Base-by-base conservation (phyloP, 2,888 invertebrate genomes). In the Escarpia spicata region DNA sequence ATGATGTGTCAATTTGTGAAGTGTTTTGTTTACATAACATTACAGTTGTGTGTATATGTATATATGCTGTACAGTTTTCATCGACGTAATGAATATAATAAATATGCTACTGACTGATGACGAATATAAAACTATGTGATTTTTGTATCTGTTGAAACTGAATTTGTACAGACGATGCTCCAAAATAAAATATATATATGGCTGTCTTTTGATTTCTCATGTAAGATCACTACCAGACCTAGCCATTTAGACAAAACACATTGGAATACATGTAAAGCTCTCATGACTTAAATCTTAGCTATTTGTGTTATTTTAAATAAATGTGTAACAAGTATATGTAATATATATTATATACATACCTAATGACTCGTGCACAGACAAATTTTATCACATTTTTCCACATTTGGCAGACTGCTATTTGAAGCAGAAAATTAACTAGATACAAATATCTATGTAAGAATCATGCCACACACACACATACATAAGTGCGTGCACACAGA, bases 111-210 rank as follows among this genome's bases (percentile, higher is more conserved):
- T 75, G n/a, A 26, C n/a, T 75, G 75, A 75, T 75, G 3, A 75
- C 26, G 75, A 75, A 75, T 75, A 75, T 75, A 75, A n/a, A 75
- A 75, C 75, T 75, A 26, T 75, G 75, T 75, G 75, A 75, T 75
- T 75, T 75, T 75, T 75, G 75, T 75, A 75, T 75, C 75, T 75
- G 75, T 75, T 75, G n/a, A 75, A 75, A 75, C 19, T 75, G 19
- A 75, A 75, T n/a, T 75, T 75, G 75, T 75, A 75, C 75, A 75
- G 75, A 52, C 52, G 52, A 52, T 52, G 75, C 75, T 75, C 75
- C 26, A 26, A 26, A 75, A 75, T 75, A 75, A 75, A 75, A 75
- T 75, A 26, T 75, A 26, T 75, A 75, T 75, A 75, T 75, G 75
- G 26, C 75, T 75, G 75, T 75, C 75, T 26, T 75, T 75, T 75